These are phyloP conservation scores for Adelognathus sp. DNA, from an alignment of 2,888 invertebrate species.

Conservation along the genomic window DNA sequence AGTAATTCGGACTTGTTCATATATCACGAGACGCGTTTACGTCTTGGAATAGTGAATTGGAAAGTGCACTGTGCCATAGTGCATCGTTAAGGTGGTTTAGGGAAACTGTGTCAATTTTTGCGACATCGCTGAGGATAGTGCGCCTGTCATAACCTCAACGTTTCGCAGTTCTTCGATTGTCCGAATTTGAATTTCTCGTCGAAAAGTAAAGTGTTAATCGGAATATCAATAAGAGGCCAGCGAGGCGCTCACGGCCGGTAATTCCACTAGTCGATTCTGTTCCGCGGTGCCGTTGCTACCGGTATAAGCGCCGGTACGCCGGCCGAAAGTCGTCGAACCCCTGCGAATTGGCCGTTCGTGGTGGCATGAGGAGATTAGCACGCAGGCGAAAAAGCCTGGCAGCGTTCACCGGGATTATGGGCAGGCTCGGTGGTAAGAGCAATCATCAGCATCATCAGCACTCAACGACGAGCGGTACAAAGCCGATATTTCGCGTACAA, in stretches of 20 bases:
- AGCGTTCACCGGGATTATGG: slow-evolving; percentile 82
- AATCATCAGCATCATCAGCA: slow-evolving; percentile 58
- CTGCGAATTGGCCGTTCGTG: slow-evolving; percentile 52
- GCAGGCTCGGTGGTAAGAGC: slow-evolving; percentile 82
- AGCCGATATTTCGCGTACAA: slow-evolving; percentile 83
- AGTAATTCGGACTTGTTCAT: neutral
- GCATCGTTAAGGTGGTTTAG: slow-evolving; percentile 1
- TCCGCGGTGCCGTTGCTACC: slow-evolving; percentile 11
- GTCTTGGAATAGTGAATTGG: slow-evolving; percentile 57
- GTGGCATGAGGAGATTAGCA: slow-evolving; percentile 80
- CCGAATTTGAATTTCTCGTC: neutral
- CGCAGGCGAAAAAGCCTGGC: slow-evolving; percentile 78
- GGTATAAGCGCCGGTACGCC: slow-evolving; percentile 29
- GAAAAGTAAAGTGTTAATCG: neutral
- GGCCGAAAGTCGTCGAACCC: slow-evolving; percentile 22
- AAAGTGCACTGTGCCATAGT: slow-evolving; percentile 64
- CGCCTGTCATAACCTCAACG: neutral
- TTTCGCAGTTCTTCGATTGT: neutral
- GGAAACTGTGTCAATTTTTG: slow-evolving; percentile 41
- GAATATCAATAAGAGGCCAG: neutral
- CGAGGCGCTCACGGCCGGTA: neutral
- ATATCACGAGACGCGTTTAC: neutral
- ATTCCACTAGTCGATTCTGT: neutral
- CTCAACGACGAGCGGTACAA: slow-evolving; percentile 74
- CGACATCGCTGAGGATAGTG: neutral